A percentile compares a stretch with the other conserved stretches of the same genome.
Evolutionary conservation across 2,797 vertebrate species (phyloP).

Genomic region (Catharus ustulatus): DNA sequence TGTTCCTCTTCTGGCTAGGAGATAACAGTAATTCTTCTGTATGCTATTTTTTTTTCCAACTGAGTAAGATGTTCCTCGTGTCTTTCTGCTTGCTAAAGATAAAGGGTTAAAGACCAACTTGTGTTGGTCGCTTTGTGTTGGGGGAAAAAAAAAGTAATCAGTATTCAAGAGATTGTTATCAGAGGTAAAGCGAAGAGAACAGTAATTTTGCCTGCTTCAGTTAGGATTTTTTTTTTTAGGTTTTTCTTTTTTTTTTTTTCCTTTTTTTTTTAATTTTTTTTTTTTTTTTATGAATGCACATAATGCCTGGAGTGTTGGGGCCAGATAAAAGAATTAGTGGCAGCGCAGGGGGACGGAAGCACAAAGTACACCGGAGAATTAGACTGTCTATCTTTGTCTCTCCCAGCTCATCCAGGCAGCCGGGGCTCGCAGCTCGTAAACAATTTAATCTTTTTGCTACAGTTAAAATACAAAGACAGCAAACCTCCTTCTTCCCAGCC

Average conservation of each 20-base stretch:
- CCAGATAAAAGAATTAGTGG: constrained; percentile 99
- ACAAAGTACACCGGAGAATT: constrained; percentile 93
- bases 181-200: constrained; percentile 86
- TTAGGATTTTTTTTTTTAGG: constrained; percentile 64
- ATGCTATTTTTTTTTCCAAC: constrained; percentile 85
- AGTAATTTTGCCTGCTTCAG: constrained; percentile 88
- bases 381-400: constrained; percentile 98
- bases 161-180: constrained; percentile 97
- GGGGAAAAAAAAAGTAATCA: constrained; percentile 82
- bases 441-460: constrained; percentile 99
- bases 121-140: constrained; percentile 88
- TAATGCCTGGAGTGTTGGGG: constrained; percentile 96
- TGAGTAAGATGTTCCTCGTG: constrained; percentile 88
- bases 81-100: constrained; percentile 98
- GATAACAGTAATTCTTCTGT: constrained; percentile 99
- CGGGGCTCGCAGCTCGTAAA: constrained; percentile 91
- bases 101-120: constrained; percentile 98
- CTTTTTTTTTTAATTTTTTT: constrained; percentile 7
- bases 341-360: constrained; percentile 90
- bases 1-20: constrained; percentile 93
- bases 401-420: constrained; percentile 92
- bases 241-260: background rate
- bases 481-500: constrained; percentile 66
- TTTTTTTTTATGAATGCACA: constrained; percentile 87
- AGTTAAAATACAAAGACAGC: constrained; percentile 86